Base-by-base conservation (phyloP, 2,888 invertebrate species). In the Euplagia quadripunctaria region DNA sequence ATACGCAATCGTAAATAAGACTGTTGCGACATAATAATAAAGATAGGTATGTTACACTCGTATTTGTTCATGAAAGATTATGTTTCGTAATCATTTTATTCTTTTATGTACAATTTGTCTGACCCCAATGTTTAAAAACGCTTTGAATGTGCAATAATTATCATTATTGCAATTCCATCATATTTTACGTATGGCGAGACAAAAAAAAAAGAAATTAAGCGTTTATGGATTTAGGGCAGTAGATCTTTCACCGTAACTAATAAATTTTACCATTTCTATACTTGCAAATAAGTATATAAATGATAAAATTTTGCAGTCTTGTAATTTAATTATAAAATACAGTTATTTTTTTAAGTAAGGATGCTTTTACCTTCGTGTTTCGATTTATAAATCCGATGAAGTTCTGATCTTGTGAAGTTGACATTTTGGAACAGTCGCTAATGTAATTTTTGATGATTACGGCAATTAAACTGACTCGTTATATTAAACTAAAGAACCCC, bases 11-110 rank as follows among this genome's bases (percentile, higher is more conserved):
- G 31, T 16, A 68, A 61, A 69, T 61, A 31, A 17, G 43, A 69
- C 46, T 20, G 46, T 69, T 69, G 49, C 69, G 14, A 58, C 43
- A 69, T 58, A 46, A 61, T 55, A 43, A 68, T 55, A 68, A 68
- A 55, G 55, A 55, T 68, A 68, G 17, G 68, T 42, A 52, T 6
- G 58, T 58, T 52, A 61, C 61, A 61, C 31, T 61, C 31, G 61
- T 68, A 42, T 68, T 68, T 68, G 20, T 55, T 55, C 55, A 68
- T 49, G 55, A 69, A 69, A 46, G 16, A 61, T 41, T 58, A 16
- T 31, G 14, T 68, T 69, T 69, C 58, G 49, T 69, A 69, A 61
- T 61, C 12, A 31, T 61, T 31, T 61, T 61, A 61, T 65, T 65
- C n/a, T 65, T 65, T 43, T 46, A 65, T 61, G 31, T 61, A 61